A percentile compares a stretch with the other conserved stretches of the same genome.
Conservation (phyloP, 2,888 invertebrate genomes). For the Argyra leucocephala region DNA sequence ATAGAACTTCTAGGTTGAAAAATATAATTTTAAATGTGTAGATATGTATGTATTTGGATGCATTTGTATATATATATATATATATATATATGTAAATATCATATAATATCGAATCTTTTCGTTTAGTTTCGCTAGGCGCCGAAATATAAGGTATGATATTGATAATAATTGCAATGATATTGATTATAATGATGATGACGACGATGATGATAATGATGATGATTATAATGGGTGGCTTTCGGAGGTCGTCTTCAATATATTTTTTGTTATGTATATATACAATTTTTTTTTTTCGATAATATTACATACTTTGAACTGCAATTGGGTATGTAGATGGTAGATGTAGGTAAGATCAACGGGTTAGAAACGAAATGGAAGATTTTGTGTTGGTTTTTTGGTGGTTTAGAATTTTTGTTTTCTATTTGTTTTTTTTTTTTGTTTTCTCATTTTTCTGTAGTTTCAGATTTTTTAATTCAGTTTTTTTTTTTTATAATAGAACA, state of each 20-base stretch:
- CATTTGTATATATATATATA: neutral
- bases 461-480: neutral
- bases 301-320: neutral
- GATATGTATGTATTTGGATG: neutral
- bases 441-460: neutral
- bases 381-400: neutral
- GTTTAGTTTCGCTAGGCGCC: neutral
- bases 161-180: neutral
- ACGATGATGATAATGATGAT: neutral
- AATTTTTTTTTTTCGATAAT: neutral
- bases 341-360: neutral
- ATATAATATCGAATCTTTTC: neutral
- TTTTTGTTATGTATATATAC: neutral
- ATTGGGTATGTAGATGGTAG: neutral
- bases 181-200: neutral
- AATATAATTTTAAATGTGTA: neutral
- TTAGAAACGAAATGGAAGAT: neutral
- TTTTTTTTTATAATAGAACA: neutral
- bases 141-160: neutral
- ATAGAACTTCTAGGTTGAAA: neutral
- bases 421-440: conserved; percentile 9
- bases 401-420: neutral
- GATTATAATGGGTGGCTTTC: conserved; percentile 1
- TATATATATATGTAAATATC: neutral
- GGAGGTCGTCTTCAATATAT: neutral